Base-by-base conservation (phyloP, 2,113 vertebrate genomes). In the Suricata suricatta region DNA sequence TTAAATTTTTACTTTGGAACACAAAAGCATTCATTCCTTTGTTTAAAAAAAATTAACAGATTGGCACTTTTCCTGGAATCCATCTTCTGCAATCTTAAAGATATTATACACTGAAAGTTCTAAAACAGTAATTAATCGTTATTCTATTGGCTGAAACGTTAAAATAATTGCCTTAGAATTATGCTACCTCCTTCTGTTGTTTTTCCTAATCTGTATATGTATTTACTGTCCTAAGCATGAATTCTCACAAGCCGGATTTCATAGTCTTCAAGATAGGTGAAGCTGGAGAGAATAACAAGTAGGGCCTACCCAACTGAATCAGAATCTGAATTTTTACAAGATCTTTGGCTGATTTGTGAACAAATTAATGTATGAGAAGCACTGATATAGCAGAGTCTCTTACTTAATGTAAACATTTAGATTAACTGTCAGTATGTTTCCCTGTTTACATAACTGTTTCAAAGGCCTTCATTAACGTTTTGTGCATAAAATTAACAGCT, bases 321-420 rank as follows among this genome's bases (percentile, higher is more conserved):
- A 63, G 47, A 82, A 72, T 69, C 29, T 68, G 13, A 91, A 79
- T 38, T 68, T 97, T 74, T 69, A 35, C 7, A 81, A 71, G 17
- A 88, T 81, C 3, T 16, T 14, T 6, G 19, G 44, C 3, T 64
- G 94, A 83, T 92, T 6, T 92, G 17, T 64, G 35, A 97, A 64
- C 74, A 96, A 33, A 84, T 38, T 92, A 21, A 90, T 80, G 23
- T 69, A 29, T 88, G 19, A 96, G 68, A 69, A 44, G 7, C 79
- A 88, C 4, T 92, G 54, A 69, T 35, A 47, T 1, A 88, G 29
- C 9, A 57, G 76, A 83, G 35, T 41, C 15, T 83, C 44, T 76
- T n/a, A 76, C 17, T 93, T 93, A 98, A 95, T 66, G 72, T 96
- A 96, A 98, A 94, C 81, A 97, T 94, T 97, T 95, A 29, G 77